Evolutionary conservation across 2,113 vertebrate species (phyloP).

Genomic region (Coryphaenoides rupestris): DNA sequence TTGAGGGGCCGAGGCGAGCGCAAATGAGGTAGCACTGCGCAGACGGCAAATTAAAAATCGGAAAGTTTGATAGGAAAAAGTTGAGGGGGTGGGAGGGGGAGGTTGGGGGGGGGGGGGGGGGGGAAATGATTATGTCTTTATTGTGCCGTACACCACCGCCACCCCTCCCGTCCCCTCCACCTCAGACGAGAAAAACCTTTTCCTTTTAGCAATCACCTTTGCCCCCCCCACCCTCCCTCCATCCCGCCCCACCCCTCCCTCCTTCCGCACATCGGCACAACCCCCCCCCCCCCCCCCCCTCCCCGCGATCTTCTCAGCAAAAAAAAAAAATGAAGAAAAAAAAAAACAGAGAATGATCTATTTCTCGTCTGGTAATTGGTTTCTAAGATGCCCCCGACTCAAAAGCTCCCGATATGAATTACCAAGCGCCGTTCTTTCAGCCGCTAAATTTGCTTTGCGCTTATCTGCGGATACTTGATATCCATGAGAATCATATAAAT

Average conservation of each 20-base stretch:
- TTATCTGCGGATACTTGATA: slow-evolving; percentile 74
- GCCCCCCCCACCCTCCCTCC: slow-evolving; percentile 42
- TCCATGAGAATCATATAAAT: slow-evolving; percentile 73
- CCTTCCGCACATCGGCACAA: background rate
- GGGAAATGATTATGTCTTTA: slow-evolving; percentile 81
- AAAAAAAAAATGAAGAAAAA: no score
- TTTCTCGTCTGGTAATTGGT: slow-evolving; percentile 82
- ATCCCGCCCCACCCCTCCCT: slow-evolving; percentile 48
- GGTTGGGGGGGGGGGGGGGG: no score
- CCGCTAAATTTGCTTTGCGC: slow-evolving; percentile 71
- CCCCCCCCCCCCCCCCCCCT: slow-evolving; percentile 29
- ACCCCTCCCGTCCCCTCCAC: no score
- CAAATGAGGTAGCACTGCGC: slow-evolving; percentile 99
- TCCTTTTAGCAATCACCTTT: slow-evolving; percentile 72
- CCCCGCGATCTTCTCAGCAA: slow-evolving; percentile 64
- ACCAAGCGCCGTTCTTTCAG: slow-evolving; percentile 64
- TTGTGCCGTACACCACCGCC: slow-evolving; percentile 64
- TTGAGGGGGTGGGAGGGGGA: slow-evolving; percentile 72
- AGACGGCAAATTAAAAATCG: slow-evolving; percentile 87
- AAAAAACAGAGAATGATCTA: slow-evolving; percentile 80
- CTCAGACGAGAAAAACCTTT: slow-evolving; percentile 69
- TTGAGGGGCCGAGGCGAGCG: slow-evolving; percentile 97
- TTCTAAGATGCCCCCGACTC: slow-evolving; percentile 76
- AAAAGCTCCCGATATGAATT: slow-evolving; percentile 69
- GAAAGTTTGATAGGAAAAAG: slow-evolving; percentile 82